Evolutionary conservation across 2,113 vertebrate genomes (phyloP), one percentile per base, ranked within the genome.

Genomic region (Sporophila hypoxantha): DNA sequence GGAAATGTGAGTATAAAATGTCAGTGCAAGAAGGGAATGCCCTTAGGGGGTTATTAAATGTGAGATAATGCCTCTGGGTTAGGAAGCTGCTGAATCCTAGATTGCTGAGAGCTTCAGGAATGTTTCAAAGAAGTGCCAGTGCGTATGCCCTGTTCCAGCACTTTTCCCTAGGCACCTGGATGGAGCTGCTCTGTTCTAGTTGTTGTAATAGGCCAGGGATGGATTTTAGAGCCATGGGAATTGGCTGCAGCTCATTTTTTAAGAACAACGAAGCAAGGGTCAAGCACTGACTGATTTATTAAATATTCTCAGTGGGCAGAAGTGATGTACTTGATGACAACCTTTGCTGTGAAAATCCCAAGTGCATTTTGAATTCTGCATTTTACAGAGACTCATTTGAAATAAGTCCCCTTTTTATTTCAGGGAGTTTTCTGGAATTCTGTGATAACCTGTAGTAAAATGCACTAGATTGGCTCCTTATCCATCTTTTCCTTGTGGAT

Each of bases 131-230:
- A 69, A 41, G 64, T 29, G 29, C 34, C 56, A 5, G 3, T 30
- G 47, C 0, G 0, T 65, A 65, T 76, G 29, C 41, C 50, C 32
- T 49, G 13, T 34, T 34, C 27, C 56, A 29, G 6, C 1, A 2
- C 53, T 70, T 62, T 42, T 61, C 37, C 46, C 32, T 42, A 22
- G 85, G 55, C 47, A 32, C 27, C 29, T 73, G 60, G 27, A n/a
- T 69, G 60, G 25, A 57, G 39, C 55, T 68, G 59, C 26, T 61
- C 7, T 50, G 3, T 79, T 79, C 42, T 10, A 18, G 46, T 70
- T 21, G 0, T 50, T 73, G 39, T 34, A 32, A 59, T 6, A 73
- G 52, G 29, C 46, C 34, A 25, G 26, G 27, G 75, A 12, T 46
- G 17, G 27, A 17, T 73, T 73, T 68, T 49, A 13, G 25, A 46